Percentiles rank a stretch among this genome's conserved stretches.
These are phyloP conservation scores for Agelas oroides DNA, from an alignment of 37 sponge, comb jelly and placozoan genomes.

Conservation along the genomic window DNA sequence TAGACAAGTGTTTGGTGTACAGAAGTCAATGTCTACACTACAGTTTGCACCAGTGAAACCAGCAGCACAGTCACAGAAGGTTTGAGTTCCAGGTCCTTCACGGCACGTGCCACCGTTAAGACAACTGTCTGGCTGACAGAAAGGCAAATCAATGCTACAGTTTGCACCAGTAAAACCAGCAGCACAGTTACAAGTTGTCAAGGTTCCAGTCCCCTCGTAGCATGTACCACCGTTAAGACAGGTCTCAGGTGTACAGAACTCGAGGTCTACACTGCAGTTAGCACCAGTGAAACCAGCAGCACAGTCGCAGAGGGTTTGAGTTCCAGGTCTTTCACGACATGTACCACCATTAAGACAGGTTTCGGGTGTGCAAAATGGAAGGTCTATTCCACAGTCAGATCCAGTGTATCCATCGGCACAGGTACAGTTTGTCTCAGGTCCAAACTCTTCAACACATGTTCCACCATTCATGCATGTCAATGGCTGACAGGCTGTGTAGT, in stretches of 20 bases:
- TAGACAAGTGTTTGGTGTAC: slow-evolving; percentile 5
- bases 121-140: slow-evolving; percentile 47
- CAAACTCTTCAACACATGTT: slow-evolving; percentile 44
- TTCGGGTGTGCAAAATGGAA: neutral
- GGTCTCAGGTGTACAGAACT: neutral
- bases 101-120: slow-evolving; percentile 60
- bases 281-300: slow-evolving; percentile 25
- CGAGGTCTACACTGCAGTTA: slow-evolving; percentile 14
- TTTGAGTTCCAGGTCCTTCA: slow-evolving; percentile 46
- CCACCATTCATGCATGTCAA: slow-evolving; percentile 46
- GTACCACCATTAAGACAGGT: slow-evolving; percentile 72
- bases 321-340: slow-evolving; percentile 55
- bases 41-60: slow-evolving; percentile 33
- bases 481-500: slow-evolving; percentile 7
- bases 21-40: slow-evolving; percentile 29
- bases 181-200: slow-evolving; percentile 42
- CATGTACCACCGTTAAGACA: slow-evolving; percentile 73
- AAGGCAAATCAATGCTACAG: slow-evolving; percentile 34
- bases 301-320: slow-evolving; percentile 4
- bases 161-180: slow-evolving; percentile 19
- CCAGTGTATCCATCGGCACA: slow-evolving; percentile 38
- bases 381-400: neutral
- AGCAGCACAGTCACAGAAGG: slow-evolving; percentile 29
- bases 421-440: slow-evolving; percentile 23
- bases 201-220: slow-evolving; percentile 28